Conservation (phyloP, 2,888 invertebrate genomes). For the Synergus umbraculus region DNA sequence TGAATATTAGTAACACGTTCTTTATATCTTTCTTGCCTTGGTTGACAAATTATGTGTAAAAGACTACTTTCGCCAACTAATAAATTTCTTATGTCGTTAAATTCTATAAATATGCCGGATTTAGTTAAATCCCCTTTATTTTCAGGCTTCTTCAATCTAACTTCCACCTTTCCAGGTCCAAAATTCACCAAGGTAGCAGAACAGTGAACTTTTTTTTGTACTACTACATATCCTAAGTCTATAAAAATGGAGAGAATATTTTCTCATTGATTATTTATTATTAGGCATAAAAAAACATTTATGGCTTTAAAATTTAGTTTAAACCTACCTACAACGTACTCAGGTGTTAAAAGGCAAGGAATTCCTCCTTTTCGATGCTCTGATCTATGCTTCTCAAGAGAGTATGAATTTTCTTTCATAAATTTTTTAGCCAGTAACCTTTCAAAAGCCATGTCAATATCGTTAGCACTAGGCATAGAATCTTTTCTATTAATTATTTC, state of each 20-base stretch:
- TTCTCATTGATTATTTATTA: neutral
- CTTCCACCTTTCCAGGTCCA: constrained; percentile 78
- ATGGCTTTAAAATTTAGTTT: neutral
- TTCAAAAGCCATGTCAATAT: constrained; percentile 82
- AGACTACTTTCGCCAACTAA: constrained; percentile 78
- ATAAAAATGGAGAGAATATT: neutral
- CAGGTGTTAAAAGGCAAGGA: neutral
- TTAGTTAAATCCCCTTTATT: constrained; percentile 56
- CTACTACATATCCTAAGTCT: constrained; percentile 14
- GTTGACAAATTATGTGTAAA: constrained; percentile 79
- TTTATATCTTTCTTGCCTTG: constrained; percentile 68
- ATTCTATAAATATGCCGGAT: constrained; percentile 70
- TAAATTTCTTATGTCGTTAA: constrained; percentile 75
- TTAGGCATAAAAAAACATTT: too few relatives aligned
- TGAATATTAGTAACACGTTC: neutral
- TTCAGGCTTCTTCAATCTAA: constrained; percentile 73
- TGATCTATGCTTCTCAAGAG: neutral
- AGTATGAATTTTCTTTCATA: constrained; percentile 66
- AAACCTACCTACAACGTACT: neutral
- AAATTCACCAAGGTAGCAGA: constrained; percentile 78
- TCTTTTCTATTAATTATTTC: constrained; percentile 75
- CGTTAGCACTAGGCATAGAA: constrained; percentile 79
- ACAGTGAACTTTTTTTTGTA: neutral
- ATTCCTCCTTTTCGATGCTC: neutral
- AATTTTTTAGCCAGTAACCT: constrained; percentile 78